Base-by-base conservation (phyloP, 2,797 vertebrate genomes). In the Cheirogaleus major region DNA sequence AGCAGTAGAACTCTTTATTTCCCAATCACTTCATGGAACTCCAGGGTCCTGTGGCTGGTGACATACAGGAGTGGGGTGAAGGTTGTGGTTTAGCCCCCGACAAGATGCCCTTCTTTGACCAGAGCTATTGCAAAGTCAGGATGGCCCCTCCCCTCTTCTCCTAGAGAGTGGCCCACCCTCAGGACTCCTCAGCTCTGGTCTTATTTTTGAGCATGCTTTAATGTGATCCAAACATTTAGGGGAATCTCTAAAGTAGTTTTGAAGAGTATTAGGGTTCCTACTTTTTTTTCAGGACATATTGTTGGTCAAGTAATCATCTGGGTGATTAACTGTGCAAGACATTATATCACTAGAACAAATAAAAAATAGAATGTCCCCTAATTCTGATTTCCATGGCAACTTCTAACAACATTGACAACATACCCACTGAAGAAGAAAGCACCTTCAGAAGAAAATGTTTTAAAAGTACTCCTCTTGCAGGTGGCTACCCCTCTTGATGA, bases 301-400 rank as follows among this genome's bases (percentile, higher is more conserved):
- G n/a, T 80, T 59, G 72, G 8, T 61, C 6, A 13, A 45, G 59
- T 78, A 73, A 91, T 35, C 65, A 55, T 50, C 38, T 41, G 61
- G 50, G 73, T 55, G 27, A 80, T 41, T 48, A 91, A 50, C 72
- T 45, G 30, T 20, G 18, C 12, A 82, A 67, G 63, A 57, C 20
- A 70, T 75, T 30, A 79, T 4, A 65, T 63, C 67, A 61, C 14
- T 27, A 88, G 75, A 92, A 95, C 41, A 80, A 91, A 95, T n/a
- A 2, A 61, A 65, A 91, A 75, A 70, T 41, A 48, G 0, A 72
- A 13, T 30, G 12, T 7, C n/a, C 67, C 57, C n/a, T 67, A 86
- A 95, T 87, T 91, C 65, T 87, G 52, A 32, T 73, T 91, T 84
- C 91, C 32, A 86, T 52, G 63, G 94, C 35, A 94, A 93, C 96